phyloP scores from a whole-genome alignment of 2,113 vertebrate species.

The Pardalotus punctatus region DNA sequence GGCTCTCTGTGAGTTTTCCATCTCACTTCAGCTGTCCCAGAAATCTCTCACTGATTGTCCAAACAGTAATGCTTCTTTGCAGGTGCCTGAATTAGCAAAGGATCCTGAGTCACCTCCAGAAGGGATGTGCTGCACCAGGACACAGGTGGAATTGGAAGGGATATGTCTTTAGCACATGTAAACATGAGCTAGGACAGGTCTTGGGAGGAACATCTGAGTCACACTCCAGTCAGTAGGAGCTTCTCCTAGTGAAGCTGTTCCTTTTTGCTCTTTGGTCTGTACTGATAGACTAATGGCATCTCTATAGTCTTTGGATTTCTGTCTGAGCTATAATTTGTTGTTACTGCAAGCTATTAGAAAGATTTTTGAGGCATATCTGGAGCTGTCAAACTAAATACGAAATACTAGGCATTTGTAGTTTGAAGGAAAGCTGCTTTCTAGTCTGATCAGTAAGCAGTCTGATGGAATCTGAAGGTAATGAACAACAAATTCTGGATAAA shows the following conservation, averaged over 20 bases:
- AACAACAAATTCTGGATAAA: neutral
- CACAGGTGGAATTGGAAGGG: neutral
- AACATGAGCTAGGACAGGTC: neutral
- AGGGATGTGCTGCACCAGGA: neutral
- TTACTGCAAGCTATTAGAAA: neutral
- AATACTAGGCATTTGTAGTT: neutral
- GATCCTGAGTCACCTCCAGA: neutral
- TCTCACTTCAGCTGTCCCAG: neutral
- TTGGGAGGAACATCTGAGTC: neutral
- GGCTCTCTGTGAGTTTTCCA: neutral
- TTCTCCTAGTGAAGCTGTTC: neutral
- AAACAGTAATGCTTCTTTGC: neutral
- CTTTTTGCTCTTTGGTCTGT: neutral
- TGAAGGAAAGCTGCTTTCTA: neutral
- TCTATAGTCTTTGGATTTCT: neutral
- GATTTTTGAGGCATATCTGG: neutral
- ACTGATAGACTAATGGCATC: neutral
- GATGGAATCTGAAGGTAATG: neutral
- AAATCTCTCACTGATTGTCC: neutral
- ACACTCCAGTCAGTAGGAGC: neutral
- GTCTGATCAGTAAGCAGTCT: neutral
- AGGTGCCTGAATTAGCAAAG: neutral
- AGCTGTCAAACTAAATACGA: neutral
- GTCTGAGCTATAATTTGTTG: neutral
- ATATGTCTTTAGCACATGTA: slow-evolving; percentile 21